phyloP scores from a whole-genome alignment of 2,797 vertebrate species.

The Thalassophryne amazonica region DNA sequence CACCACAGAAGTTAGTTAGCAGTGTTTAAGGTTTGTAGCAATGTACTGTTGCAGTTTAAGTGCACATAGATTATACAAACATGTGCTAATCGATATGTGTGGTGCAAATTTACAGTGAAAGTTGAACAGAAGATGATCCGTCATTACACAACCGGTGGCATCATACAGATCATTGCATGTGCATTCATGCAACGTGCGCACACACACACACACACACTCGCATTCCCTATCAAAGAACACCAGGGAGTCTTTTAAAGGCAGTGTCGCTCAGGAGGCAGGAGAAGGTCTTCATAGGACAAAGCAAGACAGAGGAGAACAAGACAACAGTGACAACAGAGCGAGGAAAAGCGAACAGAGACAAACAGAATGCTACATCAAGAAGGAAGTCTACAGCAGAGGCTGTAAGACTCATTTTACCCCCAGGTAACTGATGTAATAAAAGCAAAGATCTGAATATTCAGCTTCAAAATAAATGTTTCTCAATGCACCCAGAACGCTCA shows the following conservation, averaged over 20 bases:
- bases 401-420: not conserved
- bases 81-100: no score
- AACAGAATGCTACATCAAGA: not conserved
- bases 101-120: constrained; percentile 29
- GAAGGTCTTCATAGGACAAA: constrained; percentile 10
- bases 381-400: not conserved
- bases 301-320: not conserved
- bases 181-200: not conserved
- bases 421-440: constrained; percentile 3
- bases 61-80: no score
- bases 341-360: not conserved
- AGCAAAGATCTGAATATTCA: not conserved
- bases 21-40: no score
- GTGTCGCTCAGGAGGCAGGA: constrained; percentile 19
- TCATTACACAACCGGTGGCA: constrained; percentile 40
- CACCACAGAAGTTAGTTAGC: no score
- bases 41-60: no score
- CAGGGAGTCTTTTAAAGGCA: constrained; percentile 12
- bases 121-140: constrained; percentile 40
- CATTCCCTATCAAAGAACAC: constrained; percentile 1
- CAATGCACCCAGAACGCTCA: not conserved
- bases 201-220: constrained; percentile 1
- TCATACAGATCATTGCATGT: constrained; percentile 6
- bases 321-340: not conserved
- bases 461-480: constrained; percentile 1